Conservation (phyloP, 2,888 invertebrate species). For the Capitulum mitella region DNA sequence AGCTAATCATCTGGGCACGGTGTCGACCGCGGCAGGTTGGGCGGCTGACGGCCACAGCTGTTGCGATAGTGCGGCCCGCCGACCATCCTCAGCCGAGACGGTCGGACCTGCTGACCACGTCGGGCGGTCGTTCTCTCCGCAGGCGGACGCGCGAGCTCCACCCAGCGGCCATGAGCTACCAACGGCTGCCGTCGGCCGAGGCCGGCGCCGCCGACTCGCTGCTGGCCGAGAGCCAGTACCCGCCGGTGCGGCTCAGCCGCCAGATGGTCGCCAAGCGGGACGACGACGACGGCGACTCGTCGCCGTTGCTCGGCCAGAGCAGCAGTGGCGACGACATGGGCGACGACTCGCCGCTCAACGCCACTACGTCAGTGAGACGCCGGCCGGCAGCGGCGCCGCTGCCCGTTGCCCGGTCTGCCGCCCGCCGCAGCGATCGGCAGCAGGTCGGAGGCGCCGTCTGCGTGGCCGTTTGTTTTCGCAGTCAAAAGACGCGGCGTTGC, state of each 20-base stretch:
- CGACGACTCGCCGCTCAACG: neutral
- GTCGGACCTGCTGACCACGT: too few relatives aligned
- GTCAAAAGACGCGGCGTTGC: too few relatives aligned
- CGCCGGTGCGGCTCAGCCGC: neutral
- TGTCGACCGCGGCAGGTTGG: too few relatives aligned
- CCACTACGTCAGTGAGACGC: neutral
- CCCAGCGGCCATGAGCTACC: slow-evolving; percentile 10
- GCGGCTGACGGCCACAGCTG: too few relatives aligned
- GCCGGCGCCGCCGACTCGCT: neutral
- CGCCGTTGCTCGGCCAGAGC: neutral
- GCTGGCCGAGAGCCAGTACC: neutral
- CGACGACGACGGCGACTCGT: neutral
- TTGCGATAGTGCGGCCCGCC: too few relatives aligned
- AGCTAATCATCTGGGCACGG: too few relatives aligned
- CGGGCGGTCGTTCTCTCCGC: too few relatives aligned
- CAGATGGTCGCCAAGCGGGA: neutral
- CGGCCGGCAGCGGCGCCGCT: neutral
- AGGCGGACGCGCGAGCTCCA: too few relatives aligned
- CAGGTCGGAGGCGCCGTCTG: neutral
- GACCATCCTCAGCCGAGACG: too few relatives aligned
- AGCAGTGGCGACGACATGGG: neutral
- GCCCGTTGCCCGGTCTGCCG: too few relatives aligned
- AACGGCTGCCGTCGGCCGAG: neutral
- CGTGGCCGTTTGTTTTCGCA: too few relatives aligned
- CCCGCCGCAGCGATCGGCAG: too few relatives aligned